Conservation (phyloP, 2,113 vertebrate genomes). For the Campylomormyrus tamandua region DNA sequence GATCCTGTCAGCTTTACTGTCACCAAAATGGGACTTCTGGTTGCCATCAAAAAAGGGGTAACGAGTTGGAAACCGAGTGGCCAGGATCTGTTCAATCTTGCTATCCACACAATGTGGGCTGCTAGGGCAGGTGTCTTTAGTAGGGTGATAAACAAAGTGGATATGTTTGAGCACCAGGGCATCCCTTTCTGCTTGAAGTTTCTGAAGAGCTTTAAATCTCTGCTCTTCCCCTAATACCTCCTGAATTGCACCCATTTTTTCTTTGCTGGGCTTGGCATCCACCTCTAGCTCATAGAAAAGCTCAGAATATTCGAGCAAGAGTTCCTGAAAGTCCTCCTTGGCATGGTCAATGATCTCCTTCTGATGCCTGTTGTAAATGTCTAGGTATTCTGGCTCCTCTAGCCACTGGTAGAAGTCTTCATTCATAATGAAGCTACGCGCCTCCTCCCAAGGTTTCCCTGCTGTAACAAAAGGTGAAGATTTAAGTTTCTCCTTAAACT, state of each 20-base stretch:
- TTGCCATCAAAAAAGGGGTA: conserved; percentile 70
- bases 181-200: conserved; percentile 90
- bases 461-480: conserved; percentile 84
- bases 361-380: conserved; percentile 90
- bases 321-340: conserved; percentile 95
- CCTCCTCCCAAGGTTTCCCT: conserved; percentile 94
- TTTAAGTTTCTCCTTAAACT: conserved; percentile 83
- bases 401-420: conserved; percentile 93
- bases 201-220: conserved; percentile 86
- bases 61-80: conserved; percentile 65
- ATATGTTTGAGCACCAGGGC: conserved; percentile 95
- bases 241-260: conserved; percentile 97
- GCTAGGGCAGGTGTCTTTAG: conserved; percentile 89
- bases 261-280: conserved; percentile 96
- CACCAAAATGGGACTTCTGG: conserved; percentile 58
- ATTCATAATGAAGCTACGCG: conserved; percentile 92
- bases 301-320: conserved; percentile 92
- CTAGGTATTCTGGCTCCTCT: conserved; percentile 80
- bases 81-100: conserved; percentile 80
- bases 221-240: conserved; percentile 88
- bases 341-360: conserved; percentile 89
- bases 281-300: conserved; percentile 94
- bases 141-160: conserved; percentile 96
- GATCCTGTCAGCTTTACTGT: conserved; percentile 73
- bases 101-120: conserved; percentile 78